phyloP scores from a whole-genome alignment of 2,797 vertebrate species.

The Synaphobranchus kaupii region DNA sequence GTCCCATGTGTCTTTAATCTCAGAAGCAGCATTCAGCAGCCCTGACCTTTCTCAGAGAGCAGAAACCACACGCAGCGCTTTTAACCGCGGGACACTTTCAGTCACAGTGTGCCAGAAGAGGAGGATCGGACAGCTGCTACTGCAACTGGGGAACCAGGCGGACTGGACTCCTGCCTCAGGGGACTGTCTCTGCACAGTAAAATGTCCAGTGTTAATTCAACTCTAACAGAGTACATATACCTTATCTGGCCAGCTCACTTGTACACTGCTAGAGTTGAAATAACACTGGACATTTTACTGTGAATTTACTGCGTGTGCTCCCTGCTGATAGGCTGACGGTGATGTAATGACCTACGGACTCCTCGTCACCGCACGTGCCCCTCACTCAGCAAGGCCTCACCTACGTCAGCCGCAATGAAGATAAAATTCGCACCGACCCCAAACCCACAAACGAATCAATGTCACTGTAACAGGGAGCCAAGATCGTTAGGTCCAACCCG shows the following conservation, averaged over 20 bases:
- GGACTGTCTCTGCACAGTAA: background rate
- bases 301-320: background rate
- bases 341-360: background rate
- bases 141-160: background rate
- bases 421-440: background rate
- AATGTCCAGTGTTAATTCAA: no score
- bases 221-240: no score
- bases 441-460: slow-evolving; percentile 1
- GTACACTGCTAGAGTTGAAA: no score
- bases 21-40: background rate
- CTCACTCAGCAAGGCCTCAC: background rate
- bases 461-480: background rate
- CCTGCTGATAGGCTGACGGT: background rate
- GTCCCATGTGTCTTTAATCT: background rate
- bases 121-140: background rate
- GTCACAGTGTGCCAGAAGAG: background rate
- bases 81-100: background rate
- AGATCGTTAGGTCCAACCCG: background rate
- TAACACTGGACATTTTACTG: no score
- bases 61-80: background rate
- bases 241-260: no score
- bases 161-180: background rate
- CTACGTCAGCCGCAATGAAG: background rate
- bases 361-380: background rate
- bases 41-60: background rate